Evolutionary conservation across 2,888 invertebrate species (phyloP).

Genomic region (Incurvaria masculella): DNA sequence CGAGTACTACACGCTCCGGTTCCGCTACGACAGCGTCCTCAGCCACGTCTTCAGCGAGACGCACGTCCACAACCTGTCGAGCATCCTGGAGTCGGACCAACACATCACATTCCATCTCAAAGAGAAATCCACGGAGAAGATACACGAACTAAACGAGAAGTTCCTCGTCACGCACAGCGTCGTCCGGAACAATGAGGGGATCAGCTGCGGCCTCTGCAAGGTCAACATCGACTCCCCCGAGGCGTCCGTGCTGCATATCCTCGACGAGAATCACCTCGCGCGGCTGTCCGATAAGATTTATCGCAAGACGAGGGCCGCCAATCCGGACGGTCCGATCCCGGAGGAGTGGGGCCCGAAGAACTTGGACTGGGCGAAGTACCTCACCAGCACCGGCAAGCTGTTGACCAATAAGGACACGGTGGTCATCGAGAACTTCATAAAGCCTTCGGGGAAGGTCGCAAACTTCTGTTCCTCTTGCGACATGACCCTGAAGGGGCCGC

Average conservation of each 20-base stretch:
- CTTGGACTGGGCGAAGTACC: slow-evolving; percentile 44
- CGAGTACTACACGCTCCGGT: slow-evolving; percentile 46
- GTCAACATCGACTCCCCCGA: slow-evolving; percentile 29
- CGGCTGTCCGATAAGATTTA: slow-evolving; percentile 40
- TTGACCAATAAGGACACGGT: slow-evolving; percentile 40
- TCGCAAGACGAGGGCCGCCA: slow-evolving; percentile 30
- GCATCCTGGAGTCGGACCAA: slow-evolving; percentile 38
- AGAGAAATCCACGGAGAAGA: slow-evolving; percentile 31
- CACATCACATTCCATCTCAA: slow-evolving; percentile 34
- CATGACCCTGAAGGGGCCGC: slow-evolving; percentile 43
- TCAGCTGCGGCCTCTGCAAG: slow-evolving; percentile 35
- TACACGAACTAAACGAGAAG: slow-evolving; percentile 38
- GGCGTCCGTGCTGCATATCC: slow-evolving; percentile 32
- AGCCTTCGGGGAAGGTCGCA: slow-evolving; percentile 41
- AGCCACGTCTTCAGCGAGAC: slow-evolving; percentile 46
- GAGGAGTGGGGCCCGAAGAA: slow-evolving; percentile 50
- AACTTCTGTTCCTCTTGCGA: slow-evolving; percentile 47
- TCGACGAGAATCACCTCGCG: slow-evolving; percentile 43
- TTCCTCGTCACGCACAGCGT: slow-evolving; percentile 35
- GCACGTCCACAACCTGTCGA: slow-evolving; percentile 41
- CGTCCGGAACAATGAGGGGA: slow-evolving; percentile 21
- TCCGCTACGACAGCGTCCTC: slow-evolving; percentile 46
- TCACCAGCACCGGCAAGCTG: slow-evolving; percentile 44
- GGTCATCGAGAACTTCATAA: slow-evolving; percentile 46
- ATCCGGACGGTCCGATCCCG: slow-evolving; percentile 34